Evolutionary conservation across 2,888 invertebrate species (phyloP), one percentile per base, ranked within the genome.

Genomic region (Odontomyia ornata): DNA sequence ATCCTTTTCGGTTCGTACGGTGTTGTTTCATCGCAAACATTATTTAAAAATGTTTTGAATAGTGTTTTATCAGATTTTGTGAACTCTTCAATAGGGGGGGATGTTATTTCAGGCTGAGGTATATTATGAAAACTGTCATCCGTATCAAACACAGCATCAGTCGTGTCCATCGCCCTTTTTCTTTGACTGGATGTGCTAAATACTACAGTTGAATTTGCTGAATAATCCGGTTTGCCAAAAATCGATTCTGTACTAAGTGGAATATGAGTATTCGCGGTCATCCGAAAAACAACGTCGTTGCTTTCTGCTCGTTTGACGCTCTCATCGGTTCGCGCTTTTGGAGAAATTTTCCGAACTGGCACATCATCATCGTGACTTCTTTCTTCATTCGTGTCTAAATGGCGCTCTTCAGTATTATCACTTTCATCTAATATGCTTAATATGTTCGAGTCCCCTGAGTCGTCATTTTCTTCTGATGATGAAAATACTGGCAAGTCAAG

Each of bases 11-110:
- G 52, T 9, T 52, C 52, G 15, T 52, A n/a, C n/a, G n/a, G 15
- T 18, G 52, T 9, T n/a, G 43, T 23, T 30, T 36, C 64, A 25
- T 67, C 73, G 21, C 13, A 64, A 25, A 46, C 52, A 69, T 77
- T 73, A 30, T 73, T 62, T 30, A 62, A 52, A 71, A n/a, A 71
- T 25, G 71, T 67, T 43, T 73, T 18, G 23, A 73, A 73, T 15
- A 73, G 23, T 2, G 73, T 73, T 60, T 73, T 76, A 43, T 76
- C 76, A 3, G 76, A 69, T 36, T 76, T 69, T 1, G 76, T 76
- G 56, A 76, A 76, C n/a, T 69, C 21, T 60, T 76, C 76, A n/a
- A 76, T 69, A 13, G 76, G 46, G 1, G 76, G 76, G 11, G 76
- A 76, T 5, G 36, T 43, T n/a, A 76, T 76, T 69, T 76, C 76